These are phyloP conservation scores for Lypha dubia DNA, from an alignment of 2,888 invertebrate genomes.

Conservation along the genomic window DNA sequence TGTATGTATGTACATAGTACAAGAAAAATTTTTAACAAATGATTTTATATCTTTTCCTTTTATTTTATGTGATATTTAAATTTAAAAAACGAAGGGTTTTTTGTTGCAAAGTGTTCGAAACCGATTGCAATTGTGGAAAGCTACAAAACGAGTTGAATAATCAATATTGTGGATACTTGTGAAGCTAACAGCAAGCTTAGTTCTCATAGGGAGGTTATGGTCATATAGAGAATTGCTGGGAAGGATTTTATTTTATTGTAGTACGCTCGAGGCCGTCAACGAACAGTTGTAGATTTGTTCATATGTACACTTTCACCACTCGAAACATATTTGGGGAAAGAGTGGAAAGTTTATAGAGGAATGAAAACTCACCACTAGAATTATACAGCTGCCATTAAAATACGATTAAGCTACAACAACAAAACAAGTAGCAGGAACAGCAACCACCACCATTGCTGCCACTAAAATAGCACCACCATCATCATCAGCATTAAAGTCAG, in stretches of 20 bases:
- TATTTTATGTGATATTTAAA: conserved; percentile 45
- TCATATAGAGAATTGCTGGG: conserved; percentile 31
- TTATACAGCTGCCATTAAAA: conserved; percentile 70
- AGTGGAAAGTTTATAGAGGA: conserved; percentile 37
- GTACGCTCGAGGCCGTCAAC: conserved; percentile 42
- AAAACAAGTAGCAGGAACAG: conserved; percentile 47
- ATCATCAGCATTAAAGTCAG: conserved; percentile 44
- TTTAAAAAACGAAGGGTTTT: conserved; percentile 34
- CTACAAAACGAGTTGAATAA: conserved; percentile 54
- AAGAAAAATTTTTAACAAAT: conserved; percentile 27
- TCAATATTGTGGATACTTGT: conserved; percentile 53
- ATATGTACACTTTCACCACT: conserved; percentile 65
- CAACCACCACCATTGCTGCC: conserved; percentile 52
- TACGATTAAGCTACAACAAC: conserved; percentile 56
- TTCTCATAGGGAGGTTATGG: conserved; percentile 42
- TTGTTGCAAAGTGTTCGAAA: conserved; percentile 32
- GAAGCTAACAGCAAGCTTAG: conserved; percentile 3
- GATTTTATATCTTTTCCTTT: conserved; percentile 30
- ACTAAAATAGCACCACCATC: conserved; percentile 53
- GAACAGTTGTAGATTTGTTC: conserved; percentile 43
- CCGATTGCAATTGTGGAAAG: conserved; percentile 42
- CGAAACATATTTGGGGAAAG: conserved; percentile 38
- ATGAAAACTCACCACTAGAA: conserved; percentile 67
- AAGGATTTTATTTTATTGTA: conserved; percentile 51
- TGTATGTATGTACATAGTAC: too few species aligned